Evolutionary conservation across 2,888 invertebrate genomes (phyloP), one percentile per base, ranked within the genome.

Genomic region (Lasioglossum villosulum): DNA sequence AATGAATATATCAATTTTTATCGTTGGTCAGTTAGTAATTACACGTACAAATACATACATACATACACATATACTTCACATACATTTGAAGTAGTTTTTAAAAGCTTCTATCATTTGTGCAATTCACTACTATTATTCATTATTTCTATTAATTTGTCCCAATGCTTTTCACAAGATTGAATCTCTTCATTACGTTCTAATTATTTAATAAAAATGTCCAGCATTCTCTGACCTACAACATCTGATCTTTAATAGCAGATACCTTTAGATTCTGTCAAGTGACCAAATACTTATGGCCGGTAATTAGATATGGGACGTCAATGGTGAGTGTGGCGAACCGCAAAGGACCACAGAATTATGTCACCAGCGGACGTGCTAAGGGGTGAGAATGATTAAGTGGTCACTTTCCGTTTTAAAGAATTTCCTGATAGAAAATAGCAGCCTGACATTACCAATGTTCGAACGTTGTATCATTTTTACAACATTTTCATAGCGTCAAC

Each of bases 291-390:
- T 56, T 56, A 56, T n/a, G n/a, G 12, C 56, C 10, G n/a, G 56
- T 56, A 56, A 56, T 56, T 56, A 56, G 56, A 56, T 56, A n/a
- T 56, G 56, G 56, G n/a, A 56, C 56, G n/a, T 56, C n/a, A n/a
- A 56, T n/a, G 56, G 56, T n/a, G 10, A 56, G n/a, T n/a, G 56
- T 56, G 56, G 56, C n/a, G 56, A 56, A n/a, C 56, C 56, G 56
- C 56, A 56, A 56, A 23, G 10, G 10, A 56, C 56, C 56, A 56
- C 56, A 56, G 56, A 56, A 56, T 56, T 56, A 56, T n/a, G 56
- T 56, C 56, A 56, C 56, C 56, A n/a, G n/a, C n/a, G 56, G 56
- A n/a, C 56, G 56, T 56, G 56, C 23, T 56, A 56, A 56, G 10
- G 56, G n/a, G 56, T 56, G 12, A 56, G 56, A 56, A 56, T 56